Base-by-base conservation (phyloP, 2,113 vertebrate species). In the Ursus arctos region DNA sequence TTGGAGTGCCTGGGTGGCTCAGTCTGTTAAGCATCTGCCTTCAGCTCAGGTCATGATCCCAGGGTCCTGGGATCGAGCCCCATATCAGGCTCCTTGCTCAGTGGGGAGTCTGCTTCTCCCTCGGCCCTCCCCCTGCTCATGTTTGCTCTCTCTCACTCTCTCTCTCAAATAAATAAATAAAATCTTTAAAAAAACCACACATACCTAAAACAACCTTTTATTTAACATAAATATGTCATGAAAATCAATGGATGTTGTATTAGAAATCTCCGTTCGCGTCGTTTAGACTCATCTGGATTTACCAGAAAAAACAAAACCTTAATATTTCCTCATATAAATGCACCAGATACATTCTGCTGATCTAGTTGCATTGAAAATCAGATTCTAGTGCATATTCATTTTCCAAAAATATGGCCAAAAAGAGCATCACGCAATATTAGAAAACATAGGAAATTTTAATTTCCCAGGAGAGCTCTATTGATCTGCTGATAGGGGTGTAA, bases 371-470 rank as follows among this genome's bases (percentile, higher is more conserved):
- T 7, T 51, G 40, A 71, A 83, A 76, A 53, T 86, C 72, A 95
- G 22, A 85, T 82, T 72, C 79, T 67, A 69, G 1, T 65, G 51
- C 7, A 71, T 59, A 61, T 72, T 69, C 59, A 55, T 86, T 43
- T 80, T 57, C 55, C 22, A 47, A 67, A 69, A 51, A 53, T 28
- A 63, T 2, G n/a, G 72, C 36, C 87, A 31, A 55, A 97, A 88
- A 57, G 49, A 90, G 51, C 14, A 86, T 95, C 90, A 82, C 0
- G 14, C 15, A 67, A 61, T 83, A 79, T 80, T 80, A 80, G 76
- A 94, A 97, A 94, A 92, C 87, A 81, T 6, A 49, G 26, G 67
- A 90, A 69, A 92, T 12, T 80, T 79, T 43, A 57, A 92, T 97
- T 94, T 97, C 94, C 91, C 90, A 59, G 49, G 83, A 96, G 72